Evolutionary conservation across 1,140 invertebrate genomes (phyloP).

Genomic region (Papilio polyxenes): DNA sequence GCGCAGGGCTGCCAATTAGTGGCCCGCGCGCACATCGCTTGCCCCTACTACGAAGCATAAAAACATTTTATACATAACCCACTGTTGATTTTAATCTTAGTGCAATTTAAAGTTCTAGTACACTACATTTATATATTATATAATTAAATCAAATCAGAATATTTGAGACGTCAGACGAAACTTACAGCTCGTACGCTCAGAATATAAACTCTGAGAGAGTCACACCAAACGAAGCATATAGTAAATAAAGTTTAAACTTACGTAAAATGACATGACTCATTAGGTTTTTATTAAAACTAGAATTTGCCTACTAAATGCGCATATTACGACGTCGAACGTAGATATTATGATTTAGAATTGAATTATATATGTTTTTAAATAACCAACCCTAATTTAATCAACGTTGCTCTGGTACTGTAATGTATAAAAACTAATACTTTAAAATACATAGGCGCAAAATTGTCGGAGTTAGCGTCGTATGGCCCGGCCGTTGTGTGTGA

Average conservation of each 20-base stretch:
- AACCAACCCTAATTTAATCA: conserved; percentile 54
- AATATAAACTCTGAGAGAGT: neutral
- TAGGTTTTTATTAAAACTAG: too few species aligned
- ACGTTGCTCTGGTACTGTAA: conserved; percentile 65
- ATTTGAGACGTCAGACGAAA: neutral
- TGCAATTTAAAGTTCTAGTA: neutral
- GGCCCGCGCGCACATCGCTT: neutral
- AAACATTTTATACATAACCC: conserved; percentile 6
- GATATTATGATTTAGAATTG: neutral
- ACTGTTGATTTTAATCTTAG: neutral
- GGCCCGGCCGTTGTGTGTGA: conserved; percentile 2
- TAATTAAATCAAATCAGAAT: neutral
- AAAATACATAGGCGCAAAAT: conserved; percentile 63
- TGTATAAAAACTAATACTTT: conserved; percentile 68
- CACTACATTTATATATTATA: neutral
- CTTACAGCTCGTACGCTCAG: neutral
- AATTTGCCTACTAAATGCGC: too few species aligned
- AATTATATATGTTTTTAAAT: neutral
- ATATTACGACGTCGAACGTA: neutral
- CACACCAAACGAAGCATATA: too few species aligned
- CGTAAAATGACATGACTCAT: too few species aligned
- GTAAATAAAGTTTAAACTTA: too few species aligned
- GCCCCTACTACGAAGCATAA: neutral
- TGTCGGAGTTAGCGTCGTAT: neutral
- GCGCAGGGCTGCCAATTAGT: conserved; percentile 72